Percentiles rank a stretch among this genome's conserved stretches.
Conservation (phyloP, 2,797 vertebrate genomes). For the Coluber constrictor region DNA sequence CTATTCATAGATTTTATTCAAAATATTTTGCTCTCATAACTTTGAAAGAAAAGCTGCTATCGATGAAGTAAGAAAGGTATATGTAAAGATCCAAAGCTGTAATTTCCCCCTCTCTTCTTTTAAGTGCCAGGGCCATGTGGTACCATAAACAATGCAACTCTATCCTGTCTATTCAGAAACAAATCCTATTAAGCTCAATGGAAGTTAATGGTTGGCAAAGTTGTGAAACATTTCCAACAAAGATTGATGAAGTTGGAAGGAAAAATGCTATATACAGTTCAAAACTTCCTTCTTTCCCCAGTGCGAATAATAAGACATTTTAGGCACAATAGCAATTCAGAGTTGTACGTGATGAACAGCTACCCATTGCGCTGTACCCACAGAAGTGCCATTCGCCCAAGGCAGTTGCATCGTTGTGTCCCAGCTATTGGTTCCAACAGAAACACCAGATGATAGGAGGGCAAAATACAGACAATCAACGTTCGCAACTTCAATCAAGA, state of each 20-base stretch:
- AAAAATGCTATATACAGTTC: not conserved
- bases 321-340: not conserved
- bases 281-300: not conserved
- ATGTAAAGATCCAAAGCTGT: not conserved
- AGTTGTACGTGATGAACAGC: constrained; percentile 10
- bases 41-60: not conserved
- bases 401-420: constrained; percentile 15
- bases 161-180: not conserved
- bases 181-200: not conserved
- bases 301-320: not conserved
- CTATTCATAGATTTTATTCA: not conserved
- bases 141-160: not conserved
- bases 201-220: not conserved
- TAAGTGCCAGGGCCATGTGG: not conserved
- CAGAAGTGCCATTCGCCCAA: constrained; percentile 21
- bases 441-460: constrained; percentile 23
- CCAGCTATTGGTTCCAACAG: constrained; percentile 17
- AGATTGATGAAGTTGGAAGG: not conserved
- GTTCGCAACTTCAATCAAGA: not conserved
- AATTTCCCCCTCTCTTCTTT: not conserved
- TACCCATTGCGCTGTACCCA: fast-evolving
- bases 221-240: not conserved
- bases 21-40: not conserved
- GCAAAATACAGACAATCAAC: not conserved
- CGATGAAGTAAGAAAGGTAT: not conserved